These are phyloP conservation scores for Octonoba sinensis DNA, from an alignment of 2,888 invertebrate genomes.

Conservation along the genomic window DNA sequence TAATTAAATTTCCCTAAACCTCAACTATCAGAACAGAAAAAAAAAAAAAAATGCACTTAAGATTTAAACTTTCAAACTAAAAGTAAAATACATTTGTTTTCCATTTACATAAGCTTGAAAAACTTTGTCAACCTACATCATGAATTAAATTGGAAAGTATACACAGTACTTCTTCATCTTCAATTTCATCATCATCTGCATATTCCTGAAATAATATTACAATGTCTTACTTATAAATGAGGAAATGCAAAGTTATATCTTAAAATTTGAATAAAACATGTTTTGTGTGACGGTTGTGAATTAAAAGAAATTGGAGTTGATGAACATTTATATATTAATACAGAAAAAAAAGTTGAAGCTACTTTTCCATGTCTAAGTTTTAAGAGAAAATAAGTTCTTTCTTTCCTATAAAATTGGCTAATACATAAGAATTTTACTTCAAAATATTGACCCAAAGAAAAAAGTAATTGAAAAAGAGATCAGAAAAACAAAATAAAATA, in stretches of 20 bases:
- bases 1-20: too few relatives aligned
- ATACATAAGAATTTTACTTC: too few relatives aligned
- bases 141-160: conserved; percentile 96
- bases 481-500: too few relatives aligned
- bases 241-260: not conserved
- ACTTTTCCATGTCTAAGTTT: too few relatives aligned
- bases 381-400: not conserved
- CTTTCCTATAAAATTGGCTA: too few relatives aligned
- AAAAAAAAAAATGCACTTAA: too few relatives aligned
- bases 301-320: too few relatives aligned
- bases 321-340: not conserved
- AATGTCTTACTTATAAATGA: not conserved
- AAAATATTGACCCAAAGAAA: too few relatives aligned
- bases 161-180: conserved; percentile 94
- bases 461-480: too few relatives aligned
- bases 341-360: too few relatives aligned
- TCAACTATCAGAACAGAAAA: too few relatives aligned
- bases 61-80: too few relatives aligned
- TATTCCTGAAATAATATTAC: conserved; percentile 33
- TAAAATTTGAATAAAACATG: not conserved
- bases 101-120: not conserved
- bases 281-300: not conserved
- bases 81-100: not conserved
- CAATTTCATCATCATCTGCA: conserved; percentile 79
- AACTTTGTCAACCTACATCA: conserved; percentile 74